phyloP scores from a whole-genome alignment of 1,140 invertebrate species.

The Holotrichia oblita region DNA sequence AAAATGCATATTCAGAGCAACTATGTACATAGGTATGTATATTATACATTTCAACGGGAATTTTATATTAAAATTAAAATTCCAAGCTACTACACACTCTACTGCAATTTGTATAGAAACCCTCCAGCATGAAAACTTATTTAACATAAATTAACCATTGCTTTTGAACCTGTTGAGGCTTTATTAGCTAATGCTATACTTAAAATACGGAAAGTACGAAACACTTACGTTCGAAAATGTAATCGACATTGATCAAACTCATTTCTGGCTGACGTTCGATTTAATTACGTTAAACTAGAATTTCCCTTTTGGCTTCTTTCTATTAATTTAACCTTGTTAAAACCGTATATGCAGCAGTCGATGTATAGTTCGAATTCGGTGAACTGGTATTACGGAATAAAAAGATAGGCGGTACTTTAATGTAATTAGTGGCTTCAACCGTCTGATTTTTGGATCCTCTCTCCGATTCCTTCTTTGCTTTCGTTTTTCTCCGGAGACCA shows the following conservation, averaged over 20 bases:
- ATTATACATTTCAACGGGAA: too few relatives aligned
- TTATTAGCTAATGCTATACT: neutral
- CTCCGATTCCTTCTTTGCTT: neutral
- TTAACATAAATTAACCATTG: neutral
- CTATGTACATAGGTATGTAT: too few relatives aligned
- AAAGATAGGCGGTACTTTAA: neutral
- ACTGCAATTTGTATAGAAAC: too few relatives aligned
- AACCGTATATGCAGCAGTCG: neutral
- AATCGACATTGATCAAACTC: constrained; percentile 1
- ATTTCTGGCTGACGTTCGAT: neutral
- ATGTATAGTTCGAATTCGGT: neutral
- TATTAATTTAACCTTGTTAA: constrained; percentile 14
- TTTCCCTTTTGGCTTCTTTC: constrained; percentile 1
- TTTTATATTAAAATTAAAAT: too few relatives aligned
- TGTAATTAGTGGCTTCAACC: constrained; percentile 6
- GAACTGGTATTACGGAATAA: constrained; percentile 2
- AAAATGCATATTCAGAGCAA: too few relatives aligned
- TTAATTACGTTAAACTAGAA: neutral
- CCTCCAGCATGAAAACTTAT: too few relatives aligned
- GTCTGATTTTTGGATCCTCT: neutral
- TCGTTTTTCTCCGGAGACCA: neutral
- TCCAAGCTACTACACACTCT: too few relatives aligned
- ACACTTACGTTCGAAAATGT: neutral
- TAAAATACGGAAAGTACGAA: neutral
- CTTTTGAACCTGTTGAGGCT: neutral